phyloP scores from a whole-genome alignment of 1,140 invertebrate species.

The Samia ricini region DNA sequence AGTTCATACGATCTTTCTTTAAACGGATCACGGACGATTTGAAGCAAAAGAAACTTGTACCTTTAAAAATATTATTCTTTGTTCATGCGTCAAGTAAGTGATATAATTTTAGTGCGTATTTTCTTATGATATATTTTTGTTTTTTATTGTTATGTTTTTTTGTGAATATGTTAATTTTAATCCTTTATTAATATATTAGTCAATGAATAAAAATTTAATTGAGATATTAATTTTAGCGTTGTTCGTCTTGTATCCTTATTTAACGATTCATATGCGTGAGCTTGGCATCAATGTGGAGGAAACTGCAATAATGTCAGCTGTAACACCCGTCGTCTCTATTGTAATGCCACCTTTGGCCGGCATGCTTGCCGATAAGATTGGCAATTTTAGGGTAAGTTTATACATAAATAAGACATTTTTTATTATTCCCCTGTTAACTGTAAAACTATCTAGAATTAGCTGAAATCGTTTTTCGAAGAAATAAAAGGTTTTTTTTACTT shows the following conservation, averaged over 20 bases:
- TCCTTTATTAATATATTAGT: too few species aligned
- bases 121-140: background rate
- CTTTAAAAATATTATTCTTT: constrained; percentile 87
- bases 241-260: constrained; percentile 88
- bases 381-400: constrained; percentile 86
- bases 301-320: constrained; percentile 91
- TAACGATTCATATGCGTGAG: constrained; percentile 91
- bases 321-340: constrained; percentile 87
- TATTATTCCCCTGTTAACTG: background rate
- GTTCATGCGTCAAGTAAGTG: constrained; percentile 87
- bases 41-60: constrained; percentile 83
- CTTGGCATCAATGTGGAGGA: constrained; percentile 90
- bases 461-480: background rate
- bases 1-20: constrained; percentile 80
- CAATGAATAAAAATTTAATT: background rate
- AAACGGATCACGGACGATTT: constrained; percentile 84
- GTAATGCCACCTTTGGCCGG: constrained; percentile 89
- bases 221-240: constrained; percentile 38
- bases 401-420: too few species aligned
- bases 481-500: background rate
- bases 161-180: too few species aligned
- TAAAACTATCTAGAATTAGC: background rate
- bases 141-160: too few species aligned
- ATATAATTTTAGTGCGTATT: background rate
- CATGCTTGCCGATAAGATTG: constrained; percentile 87